Base-by-base conservation (phyloP, 2,113 vertebrate genomes). In the Trogon surrucura region DNA sequence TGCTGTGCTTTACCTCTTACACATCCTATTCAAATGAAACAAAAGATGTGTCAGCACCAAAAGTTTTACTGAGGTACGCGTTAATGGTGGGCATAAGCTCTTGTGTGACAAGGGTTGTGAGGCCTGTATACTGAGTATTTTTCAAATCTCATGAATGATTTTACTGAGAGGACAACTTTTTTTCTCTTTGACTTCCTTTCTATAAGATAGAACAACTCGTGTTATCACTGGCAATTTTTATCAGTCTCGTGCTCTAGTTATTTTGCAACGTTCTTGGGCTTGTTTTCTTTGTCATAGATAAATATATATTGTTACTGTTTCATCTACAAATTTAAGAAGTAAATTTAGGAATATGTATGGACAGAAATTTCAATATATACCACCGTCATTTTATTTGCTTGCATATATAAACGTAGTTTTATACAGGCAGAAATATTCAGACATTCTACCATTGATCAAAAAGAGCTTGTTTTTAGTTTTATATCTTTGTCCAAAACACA, bases 1-100 rank as follows among this genome's bases (percentile, higher is more conserved):
- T 9, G 7, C 11, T 29, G 29, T 2, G 0, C 0, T 62, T 80
- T 83, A 56, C 26, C 14, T 81, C 6, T 57, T 10, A 32, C 6
- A 38, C 7, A 17, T 60, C 6, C 1, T 79, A 60, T 30, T 53
- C 0, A 1, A 80, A 88, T 79, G 41, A 91, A 91, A 61, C 5
- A 65, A 57, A 64, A 53, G 5, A 22, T 36, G 5, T 38, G 64
- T 82, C 16, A 48, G 25, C 26, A 65, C 2, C 14, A 51, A 8
- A 60, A 51, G 3, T 23, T 80, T 82, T 75, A 74, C 41, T 54
- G 53, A 32, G 13, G 13, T n/a, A 32, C 9, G 26, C 44, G 7
- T 44, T 44, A 75, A 38, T 25, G 9, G 45, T 48, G 15, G 2
- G 10, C 22, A 32, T 22, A 44, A 64, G 15, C 7, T 38, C 2